Evolutionary conservation across 92 coral and sea anemone species (phyloP).

Genomic region (Zoanthus sansibaricus): DNA sequence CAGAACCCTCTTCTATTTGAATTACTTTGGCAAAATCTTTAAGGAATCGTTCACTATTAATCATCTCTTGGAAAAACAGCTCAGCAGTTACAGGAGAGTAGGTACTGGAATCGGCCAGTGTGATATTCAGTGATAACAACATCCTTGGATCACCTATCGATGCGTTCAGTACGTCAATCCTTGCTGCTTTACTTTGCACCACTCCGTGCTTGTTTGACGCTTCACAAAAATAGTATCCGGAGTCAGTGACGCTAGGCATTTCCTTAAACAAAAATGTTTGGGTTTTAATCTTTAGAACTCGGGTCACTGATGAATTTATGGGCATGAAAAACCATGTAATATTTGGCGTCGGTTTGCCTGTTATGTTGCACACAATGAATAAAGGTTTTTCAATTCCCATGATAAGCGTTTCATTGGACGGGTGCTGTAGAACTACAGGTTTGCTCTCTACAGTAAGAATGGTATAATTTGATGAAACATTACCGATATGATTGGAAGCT

Average conservation of each 20-base stretch:
- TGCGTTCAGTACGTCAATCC: conserved; percentile 60
- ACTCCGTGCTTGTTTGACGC: conserved; percentile 67
- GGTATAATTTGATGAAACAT: conserved; percentile 68
- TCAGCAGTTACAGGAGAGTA: neutral
- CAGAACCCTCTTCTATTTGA: conserved; percentile 3
- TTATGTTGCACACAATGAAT: conserved; percentile 63
- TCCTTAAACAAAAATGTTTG: conserved; percentile 50
- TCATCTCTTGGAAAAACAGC: neutral
- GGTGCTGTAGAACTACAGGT: conserved; percentile 63
- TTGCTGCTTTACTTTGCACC: conserved; percentile 57
- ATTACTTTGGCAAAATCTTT: neutral
- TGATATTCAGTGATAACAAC: conserved; percentile 51
- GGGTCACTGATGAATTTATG: conserved; percentile 35
- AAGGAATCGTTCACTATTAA: conserved; percentile 2
- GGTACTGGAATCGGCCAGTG: conserved; percentile 16
- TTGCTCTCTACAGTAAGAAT: conserved; percentile 57
- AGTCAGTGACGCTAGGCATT: conserved; percentile 36
- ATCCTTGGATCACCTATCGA: conserved; percentile 68
- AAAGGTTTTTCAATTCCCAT: conserved; percentile 45
- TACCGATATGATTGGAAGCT: conserved; percentile 66
- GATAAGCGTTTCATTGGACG: conserved; percentile 39
- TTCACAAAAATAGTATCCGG: conserved; percentile 66
- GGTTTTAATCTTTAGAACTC: conserved; percentile 41
- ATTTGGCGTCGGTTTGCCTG: conserved; percentile 64
- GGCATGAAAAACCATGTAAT: conserved; percentile 67